Evolutionary conservation across 2,888 invertebrate species (phyloP).

Genomic region (Scaptomyza parva): DNA sequence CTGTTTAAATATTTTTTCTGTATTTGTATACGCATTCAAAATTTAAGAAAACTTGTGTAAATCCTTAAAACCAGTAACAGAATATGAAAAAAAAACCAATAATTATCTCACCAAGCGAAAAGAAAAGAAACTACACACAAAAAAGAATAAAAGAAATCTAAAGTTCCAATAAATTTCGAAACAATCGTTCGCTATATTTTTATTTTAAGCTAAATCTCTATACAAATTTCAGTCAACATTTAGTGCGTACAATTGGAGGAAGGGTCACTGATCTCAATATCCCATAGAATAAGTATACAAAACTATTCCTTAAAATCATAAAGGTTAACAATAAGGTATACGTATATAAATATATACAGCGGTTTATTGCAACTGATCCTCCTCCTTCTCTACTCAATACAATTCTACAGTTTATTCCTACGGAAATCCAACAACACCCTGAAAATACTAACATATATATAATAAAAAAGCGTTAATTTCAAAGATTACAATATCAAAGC

Average conservation of each 20-base stretch:
- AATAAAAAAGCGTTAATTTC: too few species aligned
- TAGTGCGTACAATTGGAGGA: conserved; percentile 45
- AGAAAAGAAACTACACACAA: conserved; percentile 57
- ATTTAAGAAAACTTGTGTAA: conserved; percentile 59
- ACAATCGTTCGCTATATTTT: conserved; percentile 68
- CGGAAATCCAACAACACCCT: too few species aligned
- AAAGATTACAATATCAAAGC: too few species aligned
- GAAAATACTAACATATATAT: too few species aligned
- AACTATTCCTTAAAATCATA: background rate
- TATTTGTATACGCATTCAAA: conserved; percentile 58
- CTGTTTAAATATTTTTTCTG: conserved; percentile 51
- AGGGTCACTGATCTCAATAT: conserved; percentile 32
- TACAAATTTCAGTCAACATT: conserved; percentile 63
- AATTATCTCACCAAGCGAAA: conserved; percentile 56
- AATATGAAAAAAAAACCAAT: conserved; percentile 41
- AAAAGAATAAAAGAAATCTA: conserved; percentile 45
- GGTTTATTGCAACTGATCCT: too few species aligned
- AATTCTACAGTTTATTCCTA: too few species aligned
- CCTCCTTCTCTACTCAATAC: too few species aligned
- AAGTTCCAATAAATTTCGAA: conserved; percentile 67
- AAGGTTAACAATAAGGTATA: background rate
- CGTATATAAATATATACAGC: conserved; percentile 2
- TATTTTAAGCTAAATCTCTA: conserved; percentile 69
- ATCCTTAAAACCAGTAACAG: conserved; percentile 33
- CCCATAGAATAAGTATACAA: conserved; percentile 5